phyloP scores from a whole-genome alignment of 2,113 vertebrate species.

The Zosterops pallidus region DNA sequence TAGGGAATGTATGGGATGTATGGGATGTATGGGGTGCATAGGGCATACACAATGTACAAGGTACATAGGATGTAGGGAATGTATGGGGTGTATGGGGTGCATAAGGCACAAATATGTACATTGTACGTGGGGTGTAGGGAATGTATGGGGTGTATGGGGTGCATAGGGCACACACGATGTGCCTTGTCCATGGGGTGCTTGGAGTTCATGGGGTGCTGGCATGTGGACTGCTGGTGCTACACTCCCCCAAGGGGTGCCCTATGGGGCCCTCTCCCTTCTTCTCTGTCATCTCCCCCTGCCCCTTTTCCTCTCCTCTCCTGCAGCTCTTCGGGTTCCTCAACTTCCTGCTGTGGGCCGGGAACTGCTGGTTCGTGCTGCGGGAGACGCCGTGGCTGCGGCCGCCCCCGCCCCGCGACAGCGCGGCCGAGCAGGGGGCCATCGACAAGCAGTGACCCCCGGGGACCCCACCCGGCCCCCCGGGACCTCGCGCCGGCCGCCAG shows the following conservation, averaged over 20 bases:
- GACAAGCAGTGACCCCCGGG: constrained; percentile 69
- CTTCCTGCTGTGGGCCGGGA: constrained; percentile 91
- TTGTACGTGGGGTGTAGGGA: fast-evolving
- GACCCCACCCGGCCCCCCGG: neutral
- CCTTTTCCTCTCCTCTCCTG: neutral
- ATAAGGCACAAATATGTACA: neutral
- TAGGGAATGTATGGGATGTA: neutral
- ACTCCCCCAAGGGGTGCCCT: neutral
- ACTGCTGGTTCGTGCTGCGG: constrained; percentile 97
- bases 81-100: no score
- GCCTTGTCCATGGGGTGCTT: fast-evolving
- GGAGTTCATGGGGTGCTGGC: no score
- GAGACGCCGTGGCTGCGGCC: constrained; percentile 88
- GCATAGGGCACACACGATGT: fast-evolving
- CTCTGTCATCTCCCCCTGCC: neutral
- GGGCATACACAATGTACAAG: fast-evolving
- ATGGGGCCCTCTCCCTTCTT: neutral
- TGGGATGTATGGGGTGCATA: no score
- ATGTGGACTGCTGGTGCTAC: fast-evolving
- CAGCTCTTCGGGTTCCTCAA: constrained; percentile 96
- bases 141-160: fast-evolving
- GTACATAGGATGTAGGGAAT: neutral
- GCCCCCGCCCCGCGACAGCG: constrained; percentile 56
- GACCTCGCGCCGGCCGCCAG: constrained; percentile 20
- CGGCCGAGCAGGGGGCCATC: constrained; percentile 75